Conservation (phyloP, 2,113 vertebrate species). For the Atherinomorus stipes region DNA sequence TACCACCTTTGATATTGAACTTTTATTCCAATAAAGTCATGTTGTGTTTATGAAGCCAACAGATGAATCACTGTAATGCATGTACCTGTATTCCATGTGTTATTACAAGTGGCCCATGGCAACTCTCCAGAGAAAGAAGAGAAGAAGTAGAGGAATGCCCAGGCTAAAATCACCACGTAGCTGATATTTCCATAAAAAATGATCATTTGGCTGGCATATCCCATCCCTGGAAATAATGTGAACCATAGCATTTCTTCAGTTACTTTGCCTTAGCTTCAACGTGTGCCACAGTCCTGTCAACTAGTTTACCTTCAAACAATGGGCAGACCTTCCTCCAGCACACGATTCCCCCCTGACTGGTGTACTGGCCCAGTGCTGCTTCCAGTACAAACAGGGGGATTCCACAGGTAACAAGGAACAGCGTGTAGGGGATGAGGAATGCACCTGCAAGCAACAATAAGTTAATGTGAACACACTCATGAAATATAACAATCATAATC, state of each 20-base stretch:
- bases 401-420: slow-evolving; percentile 70
- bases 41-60: not conserved
- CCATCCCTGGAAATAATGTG: slow-evolving; percentile 64
- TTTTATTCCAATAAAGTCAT: not conserved
- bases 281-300: not conserved
- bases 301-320: slow-evolving; percentile 70
- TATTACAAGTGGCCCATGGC: slow-evolving; percentile 89
- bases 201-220: slow-evolving; percentile 72
- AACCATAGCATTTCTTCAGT: not conserved
- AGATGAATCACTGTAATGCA: too few species aligned
- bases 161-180: slow-evolving; percentile 77
- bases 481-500: too few species aligned
- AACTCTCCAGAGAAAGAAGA: slow-evolving; percentile 87
- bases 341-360: slow-evolving; percentile 73
- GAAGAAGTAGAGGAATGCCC: slow-evolving; percentile 88
- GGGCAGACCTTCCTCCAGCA: slow-evolving; percentile 77
- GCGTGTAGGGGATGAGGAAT: slow-evolving; percentile 72
- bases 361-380: slow-evolving; percentile 74
- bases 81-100: slow-evolving; percentile 89
- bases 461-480: not conserved
- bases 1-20: not conserved
- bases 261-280: not conserved
- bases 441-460: slow-evolving; percentile 55
- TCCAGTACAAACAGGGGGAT: slow-evolving; percentile 75
- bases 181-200: slow-evolving; percentile 69